Evolutionary conservation across 2,113 vertebrate species (phyloP), one percentile per base, ranked within the genome.

Genomic region (Scophthalmus maximus): DNA sequence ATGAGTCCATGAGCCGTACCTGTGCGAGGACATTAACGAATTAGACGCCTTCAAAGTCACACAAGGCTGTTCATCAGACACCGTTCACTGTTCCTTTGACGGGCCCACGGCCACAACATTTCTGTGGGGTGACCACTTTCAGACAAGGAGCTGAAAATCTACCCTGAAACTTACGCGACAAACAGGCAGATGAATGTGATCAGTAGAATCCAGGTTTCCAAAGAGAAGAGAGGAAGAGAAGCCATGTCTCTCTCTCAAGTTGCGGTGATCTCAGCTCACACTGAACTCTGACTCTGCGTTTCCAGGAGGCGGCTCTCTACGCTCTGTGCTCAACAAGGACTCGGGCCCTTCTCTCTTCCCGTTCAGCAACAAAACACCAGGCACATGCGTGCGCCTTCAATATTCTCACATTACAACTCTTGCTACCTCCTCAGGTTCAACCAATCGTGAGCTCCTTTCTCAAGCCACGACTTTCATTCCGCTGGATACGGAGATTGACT

Each of bases 381-480:
- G n/a, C n/a, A n/a, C n/a, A n/a, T n/a, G n/a, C n/a, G n/a, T n/a
- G n/a, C n/a, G n/a, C n/a, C n/a, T n/a, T n/a, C n/a, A n/a, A n/a
- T 32, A 32, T 32, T 32, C 30, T 8, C 30, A 32, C 30, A 32
- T 32, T 8, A 32, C 5, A 32, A 32, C 8, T 32, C 4, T 32
- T 32, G 30, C 30, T 32, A 5, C 30, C 25, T 60, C 71, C 55
- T 8, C 80, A 96, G 95, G 91, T 27, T 86, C 96, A 53, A 95
- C 32, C 3, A 95, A 96, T 68, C 89, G 93, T 9, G 95, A 97
- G 85, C n/a, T n/a, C n/a, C n/a, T n/a, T n/a, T n/a, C n/a, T n/a
- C n/a, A n/a, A n/a, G n/a, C n/a, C n/a, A n/a, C n/a, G n/a, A n/a
- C n/a, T n/a, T n/a, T n/a, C n/a, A n/a, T n/a, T n/a, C n/a, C n/a